Base-by-base conservation (phyloP, 2,113 vertebrate species). In the Sula dactylatra region DNA sequence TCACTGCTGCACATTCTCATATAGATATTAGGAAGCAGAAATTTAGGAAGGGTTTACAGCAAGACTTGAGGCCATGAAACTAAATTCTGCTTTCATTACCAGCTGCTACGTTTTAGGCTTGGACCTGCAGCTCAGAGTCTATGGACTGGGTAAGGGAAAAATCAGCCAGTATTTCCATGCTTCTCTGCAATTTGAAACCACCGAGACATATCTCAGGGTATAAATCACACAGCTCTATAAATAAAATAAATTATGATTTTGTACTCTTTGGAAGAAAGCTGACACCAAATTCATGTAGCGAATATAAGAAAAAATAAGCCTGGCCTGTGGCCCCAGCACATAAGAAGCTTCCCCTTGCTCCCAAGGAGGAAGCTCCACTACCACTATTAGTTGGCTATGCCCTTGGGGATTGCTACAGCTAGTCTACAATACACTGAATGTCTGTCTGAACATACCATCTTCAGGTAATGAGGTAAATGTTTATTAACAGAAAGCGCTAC, bases 151-250 rank as follows among this genome's bases (percentile, higher is more conserved):
- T 61, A 73, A 84, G n/a, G 55, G 66, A 90, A 94, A 94, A 96
- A 95, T 70, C 91, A 91, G 78, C 49, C 72, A 83, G 36, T 62
- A 90, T 90, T 96, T 96, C 71, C 84, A 94, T 18, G 47, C 67
- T 62, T n/a, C 82, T 82, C 93, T 81, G 86, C 86, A 97, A 96
- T 94, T 93, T 73, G 94, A 97, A 91, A 86, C 95, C 78, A 90
- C 62, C 2, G 38, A 96, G 94, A 82, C 61, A 24, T 82, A 91
- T 95, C 87, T 94, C 58, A 58, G 94, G 87, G 66, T 81, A 96
- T 88, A 97, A 95, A 94, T 92, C 89, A 94, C 82, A 64, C 12
- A 66, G 86, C 22, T 80, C 89, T 94, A 90, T 93, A 97, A 97
- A 96, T 94, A 96, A 96, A 91, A 89, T 91, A 96, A 92, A 74